Base-by-base conservation (phyloP, 2,888 invertebrate genomes). In the Galerucella nymphaeae region DNA sequence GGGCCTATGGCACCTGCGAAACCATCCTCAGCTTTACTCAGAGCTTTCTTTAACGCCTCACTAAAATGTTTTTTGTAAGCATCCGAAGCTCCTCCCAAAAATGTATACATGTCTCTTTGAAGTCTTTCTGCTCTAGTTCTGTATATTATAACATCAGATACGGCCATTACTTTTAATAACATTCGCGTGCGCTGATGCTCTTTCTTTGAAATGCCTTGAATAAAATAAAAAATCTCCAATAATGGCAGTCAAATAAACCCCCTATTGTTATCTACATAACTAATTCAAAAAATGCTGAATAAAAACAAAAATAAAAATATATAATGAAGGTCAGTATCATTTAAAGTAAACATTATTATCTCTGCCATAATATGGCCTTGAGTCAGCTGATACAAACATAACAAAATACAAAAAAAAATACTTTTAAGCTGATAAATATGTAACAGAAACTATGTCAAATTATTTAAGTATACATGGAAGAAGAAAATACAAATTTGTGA, bases 81-180 rank as follows among this genome's bases (percentile, higher is more conserved):
- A 77, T 90, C 90, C 0, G 94, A 94, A 0, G 94, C 94, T 73
- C 91, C 91, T 9, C 93, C 93, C 70, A 95, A 87, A 85, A 95
- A 95, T 58, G 90, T 90, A 83, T 91, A 94, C 89, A 95, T 89
- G 84, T 95, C 94, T 76, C 90, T 90, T 81, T 93, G 93, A 53
- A 95, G 85, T 65, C 94, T 88, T 82, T 94, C 94, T 0, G 94
- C 91, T 71, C 92, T 88, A 11, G 94, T 94, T 70, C 93, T 88
- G 84, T 93, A 95, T 63, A 95, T 90, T 0, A 94, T 91, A 76
- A 95, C 89, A 85, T 95, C 95, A 3, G 94, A 94, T 66, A 95
- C 90, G 6, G 94, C 94, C n/a, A 95, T 87, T 66, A 95, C 90
- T 87, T 94, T 95, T 42, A 95, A 86, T 62, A 95, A 85, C 66